Evolutionary conservation across 1,140 invertebrate genomes (phyloP), one percentile per base, ranked within the genome.

Genomic region (Papilio machaon): DNA sequence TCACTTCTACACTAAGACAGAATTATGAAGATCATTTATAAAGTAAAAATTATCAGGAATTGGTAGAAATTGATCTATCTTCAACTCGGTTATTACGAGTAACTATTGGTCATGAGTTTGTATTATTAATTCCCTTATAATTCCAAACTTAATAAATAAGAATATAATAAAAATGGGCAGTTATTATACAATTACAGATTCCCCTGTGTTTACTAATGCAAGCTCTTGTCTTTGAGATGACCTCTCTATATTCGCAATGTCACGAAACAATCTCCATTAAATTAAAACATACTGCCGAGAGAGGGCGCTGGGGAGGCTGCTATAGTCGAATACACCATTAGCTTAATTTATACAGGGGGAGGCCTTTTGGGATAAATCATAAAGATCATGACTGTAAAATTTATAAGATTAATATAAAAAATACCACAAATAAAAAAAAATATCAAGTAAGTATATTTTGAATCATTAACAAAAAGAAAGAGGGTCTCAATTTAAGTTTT

Each of bases 261-360:
- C 64, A 70, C 64, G 64, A 70, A 70, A 70, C 64, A 70, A 70
- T 70, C 64, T 70, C 30, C 64, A 70, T 70, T 70, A 70, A 70
- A 70, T 70, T 70, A 70, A 70, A 70, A 70, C 30, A 70, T 70
- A 70, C 15, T 70, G 30, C 30, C 64, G 30, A 35, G 13, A 70
- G 64, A 70, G 64, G 64, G 64, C 64, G 64, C 64, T 70, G 64
- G 64, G 64, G 60, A 64, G 60, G 19, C 19, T 64, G 60, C 23
- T 64, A 35, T 30, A 13, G 13, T 30, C 11, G 64, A 70, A 70
- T 70, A 70, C 15, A 38, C 64, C 64, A 70, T 70, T 70, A 70
- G 64, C 30, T 70, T 70, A 70, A 70, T 70, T 70, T 70, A 70
- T 70, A 70, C 64, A 70, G 64, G 64, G 64, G 64, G 64, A 8